Evolutionary conservation across 2,113 vertebrate species (phyloP).

Genomic region (Bubo bubo): DNA sequence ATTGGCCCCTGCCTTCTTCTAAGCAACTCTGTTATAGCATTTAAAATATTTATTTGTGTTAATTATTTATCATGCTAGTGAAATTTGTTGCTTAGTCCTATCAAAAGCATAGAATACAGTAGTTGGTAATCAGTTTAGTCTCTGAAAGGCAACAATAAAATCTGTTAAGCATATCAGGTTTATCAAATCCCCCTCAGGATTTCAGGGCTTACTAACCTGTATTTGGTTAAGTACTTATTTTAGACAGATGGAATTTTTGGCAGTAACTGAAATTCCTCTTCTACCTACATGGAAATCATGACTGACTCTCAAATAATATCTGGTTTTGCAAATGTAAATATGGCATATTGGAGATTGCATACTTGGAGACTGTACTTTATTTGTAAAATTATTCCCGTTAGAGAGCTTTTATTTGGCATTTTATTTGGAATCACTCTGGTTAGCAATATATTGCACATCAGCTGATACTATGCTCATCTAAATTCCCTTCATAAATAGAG

Average conservation of each 20-base stretch:
- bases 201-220: constrained; percentile 23
- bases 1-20: not conserved
- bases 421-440: not conserved
- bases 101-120: not conserved
- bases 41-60: not conserved
- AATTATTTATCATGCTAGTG: not conserved
- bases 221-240: constrained; percentile 34
- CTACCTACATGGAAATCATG: not conserved
- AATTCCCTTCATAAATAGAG: not conserved
- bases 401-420: not conserved
- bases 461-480: not conserved
- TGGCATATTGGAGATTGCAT: not conserved
- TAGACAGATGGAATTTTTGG: constrained; percentile 41
- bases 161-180: constrained; percentile 24
- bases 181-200: not conserved
- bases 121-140: not conserved
- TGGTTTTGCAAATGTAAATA: constrained; percentile 12
- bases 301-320: not conserved
- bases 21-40: not conserved
- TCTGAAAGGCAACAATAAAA: constrained; percentile 11
- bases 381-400: not conserved
- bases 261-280: constrained; percentile 28
- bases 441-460: not conserved
- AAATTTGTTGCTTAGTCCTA: not conserved
- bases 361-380: not conserved